These are phyloP conservation scores for Drosophila falleni DNA, from an alignment of 2,888 invertebrate genomes.

Conservation along the genomic window DNA sequence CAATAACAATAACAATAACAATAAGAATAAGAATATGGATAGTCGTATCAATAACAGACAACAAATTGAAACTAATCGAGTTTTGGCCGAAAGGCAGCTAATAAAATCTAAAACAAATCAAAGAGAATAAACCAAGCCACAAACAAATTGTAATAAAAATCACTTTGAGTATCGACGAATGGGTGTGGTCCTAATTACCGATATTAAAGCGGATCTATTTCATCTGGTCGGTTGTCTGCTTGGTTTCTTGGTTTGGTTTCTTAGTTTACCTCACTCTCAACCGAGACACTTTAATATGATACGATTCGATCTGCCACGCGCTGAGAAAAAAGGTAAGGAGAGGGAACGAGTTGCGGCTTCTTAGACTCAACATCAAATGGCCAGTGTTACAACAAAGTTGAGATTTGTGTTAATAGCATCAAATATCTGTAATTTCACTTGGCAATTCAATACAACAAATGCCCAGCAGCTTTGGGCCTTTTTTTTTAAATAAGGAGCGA, in stretches of 20 bases:
- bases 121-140: slow-evolving; percentile 51
- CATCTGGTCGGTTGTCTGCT: slow-evolving; percentile 57
- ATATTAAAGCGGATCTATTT: slow-evolving; percentile 83
- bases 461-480: slow-evolving; percentile 40
- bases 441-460: slow-evolving; percentile 72
- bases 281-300: slow-evolving; percentile 33
- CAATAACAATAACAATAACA: slow-evolving; percentile 23
- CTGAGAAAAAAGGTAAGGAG: slow-evolving; percentile 34
- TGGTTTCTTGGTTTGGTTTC: slow-evolving; percentile 28
- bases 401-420: slow-evolving; percentile 83
- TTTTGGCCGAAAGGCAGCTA: slow-evolving; percentile 75
- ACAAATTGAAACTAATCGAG: slow-evolving; percentile 79
- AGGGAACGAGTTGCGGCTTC: slow-evolving; percentile 44
- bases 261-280: slow-evolving; percentile 5
- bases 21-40: slow-evolving; percentile 47
- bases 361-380: slow-evolving; percentile 49
- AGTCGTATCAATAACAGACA: slow-evolving; percentile 49
- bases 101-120: slow-evolving; percentile 58
- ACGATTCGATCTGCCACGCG: slow-evolving; percentile 66
- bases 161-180: slow-evolving; percentile 75
- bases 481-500: slow-evolving; percentile 48
- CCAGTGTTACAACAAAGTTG: slow-evolving; percentile 42
- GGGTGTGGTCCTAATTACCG: slow-evolving; percentile 83
- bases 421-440: slow-evolving; percentile 83
- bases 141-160: slow-evolving; percentile 61